Conservation (phyloP, 2,113 vertebrate species). For the Chlamydotis undulata region DNA sequence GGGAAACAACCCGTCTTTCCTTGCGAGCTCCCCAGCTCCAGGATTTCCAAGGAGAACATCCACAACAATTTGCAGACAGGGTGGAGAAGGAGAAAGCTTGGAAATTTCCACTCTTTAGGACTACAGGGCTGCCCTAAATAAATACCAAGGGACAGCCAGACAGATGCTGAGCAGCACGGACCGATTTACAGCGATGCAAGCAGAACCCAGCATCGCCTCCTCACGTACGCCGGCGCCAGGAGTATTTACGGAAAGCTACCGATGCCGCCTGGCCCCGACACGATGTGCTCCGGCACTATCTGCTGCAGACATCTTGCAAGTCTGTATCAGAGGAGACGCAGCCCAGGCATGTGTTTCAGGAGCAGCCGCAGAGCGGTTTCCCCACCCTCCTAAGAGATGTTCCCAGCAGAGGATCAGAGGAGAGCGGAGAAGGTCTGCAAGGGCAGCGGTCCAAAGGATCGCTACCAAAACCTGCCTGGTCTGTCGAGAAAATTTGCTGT, state of each 20-base stretch:
- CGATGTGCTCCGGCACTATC: slow-evolving; percentile 12
- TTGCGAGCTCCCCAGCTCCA: not conserved
- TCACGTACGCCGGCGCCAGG: not conserved
- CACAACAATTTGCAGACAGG: not conserved
- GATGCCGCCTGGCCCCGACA: not conserved
- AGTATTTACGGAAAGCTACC: not conserved
- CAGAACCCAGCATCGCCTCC: not conserved
- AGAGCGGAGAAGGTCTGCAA: fast-evolving
- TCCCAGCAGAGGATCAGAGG: not conserved
- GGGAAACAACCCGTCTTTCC: not conserved
- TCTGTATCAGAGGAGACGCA: not conserved
- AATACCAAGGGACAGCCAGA: not conserved
- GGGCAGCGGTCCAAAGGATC: not conserved
- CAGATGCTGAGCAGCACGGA: not conserved
- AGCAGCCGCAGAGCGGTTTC: not conserved
- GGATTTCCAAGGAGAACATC: not conserved
- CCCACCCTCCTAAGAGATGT: not conserved
- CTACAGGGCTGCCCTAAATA: not conserved
- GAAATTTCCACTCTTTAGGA: not conserved
- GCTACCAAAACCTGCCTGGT: fast-evolving
- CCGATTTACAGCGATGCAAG: not conserved
- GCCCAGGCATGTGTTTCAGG: not conserved
- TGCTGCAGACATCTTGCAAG: slow-evolving; percentile 46
- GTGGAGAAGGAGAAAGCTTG: not conserved
- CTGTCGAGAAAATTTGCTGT: not conserved